phyloP scores from a whole-genome alignment of 1,140 invertebrate species.

The Olivierus martensii region DNA sequence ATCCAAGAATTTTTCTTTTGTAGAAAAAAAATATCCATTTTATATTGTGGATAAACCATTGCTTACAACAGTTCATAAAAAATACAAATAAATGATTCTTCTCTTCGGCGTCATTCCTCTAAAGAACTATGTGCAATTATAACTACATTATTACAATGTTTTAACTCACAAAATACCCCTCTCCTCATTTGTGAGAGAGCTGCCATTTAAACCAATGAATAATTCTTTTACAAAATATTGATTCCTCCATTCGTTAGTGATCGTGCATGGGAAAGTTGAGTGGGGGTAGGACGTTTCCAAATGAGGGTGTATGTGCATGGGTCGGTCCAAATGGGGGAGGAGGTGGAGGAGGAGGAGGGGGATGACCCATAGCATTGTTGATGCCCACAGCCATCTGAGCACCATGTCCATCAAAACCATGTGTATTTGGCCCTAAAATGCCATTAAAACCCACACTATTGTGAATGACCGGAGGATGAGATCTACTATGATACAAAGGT shows the following conservation, averaged over 20 bases:
- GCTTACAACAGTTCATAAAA: too few species aligned
- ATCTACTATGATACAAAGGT: slow-evolving; percentile 8
- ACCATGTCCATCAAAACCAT: slow-evolving; percentile 27
- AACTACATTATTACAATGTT: too few species aligned
- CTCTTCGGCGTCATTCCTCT: too few species aligned
- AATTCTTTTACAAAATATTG: too few species aligned
- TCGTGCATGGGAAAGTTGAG: slow-evolving; percentile 33
- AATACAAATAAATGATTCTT: too few species aligned
- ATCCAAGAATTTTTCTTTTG: too few species aligned
- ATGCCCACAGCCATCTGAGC: slow-evolving; percentile 23
- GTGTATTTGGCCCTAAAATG: slow-evolving; percentile 29
- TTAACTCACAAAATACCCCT: too few species aligned
- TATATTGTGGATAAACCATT: too few species aligned
- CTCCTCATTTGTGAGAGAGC: too few species aligned
- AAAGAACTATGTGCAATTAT: too few species aligned
- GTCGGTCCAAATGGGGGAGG: neutral
- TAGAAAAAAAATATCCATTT: too few species aligned
- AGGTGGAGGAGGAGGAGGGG: slow-evolving; percentile 26
- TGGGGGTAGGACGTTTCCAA: slow-evolving; percentile 28
- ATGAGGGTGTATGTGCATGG: slow-evolving; percentile 22
- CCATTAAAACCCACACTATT: slow-evolving; percentile 21
- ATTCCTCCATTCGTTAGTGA: slow-evolving; percentile 10
- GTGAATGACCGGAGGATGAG: slow-evolving; percentile 24
- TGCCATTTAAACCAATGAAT: too few species aligned
- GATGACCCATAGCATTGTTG: slow-evolving; percentile 25